Evolutionary conservation across 2,888 invertebrate species (phyloP).

Genomic region (Mythimna impura): DNA sequence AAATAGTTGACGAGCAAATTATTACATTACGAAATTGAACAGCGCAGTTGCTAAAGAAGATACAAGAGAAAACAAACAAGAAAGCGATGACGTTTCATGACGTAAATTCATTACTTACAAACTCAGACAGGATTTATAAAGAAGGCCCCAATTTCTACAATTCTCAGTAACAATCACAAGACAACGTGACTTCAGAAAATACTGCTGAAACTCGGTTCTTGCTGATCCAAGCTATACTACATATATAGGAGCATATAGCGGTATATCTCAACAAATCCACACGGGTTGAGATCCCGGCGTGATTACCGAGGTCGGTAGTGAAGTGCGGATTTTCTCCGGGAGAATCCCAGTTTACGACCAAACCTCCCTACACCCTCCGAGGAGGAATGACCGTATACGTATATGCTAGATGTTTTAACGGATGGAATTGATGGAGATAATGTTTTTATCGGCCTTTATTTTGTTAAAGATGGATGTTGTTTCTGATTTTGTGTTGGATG

Average conservation of each 20-base stretch:
- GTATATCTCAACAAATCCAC: slow-evolving; percentile 81
- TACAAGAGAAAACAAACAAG: not conserved
- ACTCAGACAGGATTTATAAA: slow-evolving; percentile 17
- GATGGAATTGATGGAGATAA: slow-evolving; percentile 72
- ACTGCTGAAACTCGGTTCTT: slow-evolving; percentile 38
- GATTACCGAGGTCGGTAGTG: slow-evolving; percentile 86
- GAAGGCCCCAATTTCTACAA: slow-evolving; percentile 27
- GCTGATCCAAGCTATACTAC: slow-evolving; percentile 53
- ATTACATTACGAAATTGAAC: not conserved
- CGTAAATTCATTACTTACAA: slow-evolving; percentile 22
- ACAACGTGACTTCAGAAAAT: slow-evolving; percentile 56
- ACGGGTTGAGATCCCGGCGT: slow-evolving; percentile 76
- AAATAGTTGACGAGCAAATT: too few relatives aligned
- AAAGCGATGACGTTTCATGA: slow-evolving; percentile 6
- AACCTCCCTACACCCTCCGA: slow-evolving; percentile 69
- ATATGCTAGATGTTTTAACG: slow-evolving; percentile 66
- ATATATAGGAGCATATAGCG: slow-evolving; percentile 59
- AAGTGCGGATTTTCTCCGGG: slow-evolving; percentile 86
- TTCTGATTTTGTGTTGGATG: slow-evolving; percentile 40
- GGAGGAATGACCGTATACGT: slow-evolving; percentile 76
- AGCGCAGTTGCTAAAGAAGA: not conserved
- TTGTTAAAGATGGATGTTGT: slow-evolving; percentile 56
- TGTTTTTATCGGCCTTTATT: slow-evolving; percentile 65
- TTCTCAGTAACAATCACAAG: slow-evolving; percentile 44
- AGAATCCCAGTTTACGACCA: slow-evolving; percentile 87